Evolutionary conservation across 2,888 invertebrate genomes (phyloP), one percentile per base, ranked within the genome.

Genomic region (Diarsia dahlii): DNA sequence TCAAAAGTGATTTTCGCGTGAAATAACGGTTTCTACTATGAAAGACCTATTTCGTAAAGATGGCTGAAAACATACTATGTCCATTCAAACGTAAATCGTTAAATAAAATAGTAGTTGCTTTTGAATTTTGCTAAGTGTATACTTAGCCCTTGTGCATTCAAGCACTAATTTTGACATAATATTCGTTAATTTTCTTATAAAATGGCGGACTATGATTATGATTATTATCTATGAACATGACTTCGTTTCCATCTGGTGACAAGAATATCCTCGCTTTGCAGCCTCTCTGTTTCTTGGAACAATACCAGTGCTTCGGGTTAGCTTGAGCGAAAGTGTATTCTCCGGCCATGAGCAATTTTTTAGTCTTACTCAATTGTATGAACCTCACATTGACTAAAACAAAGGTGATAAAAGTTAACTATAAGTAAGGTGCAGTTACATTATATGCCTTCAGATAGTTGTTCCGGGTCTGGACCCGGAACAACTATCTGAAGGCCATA

Each of bases 241-340:
- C 87, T 46, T 71, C 60, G 3, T 79, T 82, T 34, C 84, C 76
- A 15, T 88, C 83, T 9, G 80, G 66, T 15, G 82, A 78, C 6
- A 92, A 62, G 50, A 81, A 85, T 2, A 92, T 81, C 76, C 86
- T 90, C 2, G 92, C 92, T 56, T 87, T 90, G 67, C 93, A 93
- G 1, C 92, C 91, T 68, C 89, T 91, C 9, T 46, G 39, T 58
- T 82, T 89, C 58, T 89, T 87, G 0, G 92, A 93, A 71, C 92
- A 93, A 72, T 92, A 93, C 90, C 90, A 94, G 46, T 92, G 90
- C 12, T 88, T 89, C 4, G 84, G 88, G 6, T 75, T 87, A 5
- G 80, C 87, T 58, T 87, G 88, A 0, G 92, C 85, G 60, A 93
- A 94, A 0, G 93, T 93, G 54, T 87, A 93, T 0, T 88, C 87